These are phyloP conservation scores for Phortica magna DNA, from an alignment of 2,888 invertebrate genomes.

Conservation along the genomic window DNA sequence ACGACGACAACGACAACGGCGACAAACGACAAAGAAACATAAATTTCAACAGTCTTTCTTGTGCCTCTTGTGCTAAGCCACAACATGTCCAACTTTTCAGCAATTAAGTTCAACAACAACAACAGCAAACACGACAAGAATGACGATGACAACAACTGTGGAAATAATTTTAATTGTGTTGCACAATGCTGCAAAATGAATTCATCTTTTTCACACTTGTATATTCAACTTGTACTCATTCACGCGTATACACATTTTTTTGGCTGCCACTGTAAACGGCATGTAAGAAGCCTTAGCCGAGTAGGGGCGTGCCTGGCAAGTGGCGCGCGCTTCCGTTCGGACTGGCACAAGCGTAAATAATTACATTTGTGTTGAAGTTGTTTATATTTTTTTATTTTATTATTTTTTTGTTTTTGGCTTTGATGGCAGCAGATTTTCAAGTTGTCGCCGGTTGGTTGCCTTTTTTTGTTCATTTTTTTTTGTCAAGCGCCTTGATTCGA, in stretches of 20 bases:
- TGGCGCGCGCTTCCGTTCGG: constrained; percentile 22
- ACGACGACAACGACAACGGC: constrained; percentile 48
- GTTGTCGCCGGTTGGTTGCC: constrained; percentile 38
- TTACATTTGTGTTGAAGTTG: constrained; percentile 65
- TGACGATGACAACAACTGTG: constrained; percentile 40
- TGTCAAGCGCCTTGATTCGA: constrained; percentile 57
- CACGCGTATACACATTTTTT: constrained; percentile 1
- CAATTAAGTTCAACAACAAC: constrained; percentile 61
- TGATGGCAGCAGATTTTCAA: constrained; percentile 24
- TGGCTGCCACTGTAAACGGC: constrained; percentile 27
- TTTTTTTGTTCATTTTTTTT: constrained; percentile 19
- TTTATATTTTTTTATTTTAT: constrained; percentile 14
- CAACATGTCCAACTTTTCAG: constrained; percentile 66
- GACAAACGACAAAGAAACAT: constrained; percentile 52
- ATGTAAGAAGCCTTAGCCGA: constrained; percentile 37
- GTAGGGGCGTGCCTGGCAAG: not conserved
- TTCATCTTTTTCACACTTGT: constrained; percentile 69
- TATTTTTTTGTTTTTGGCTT: constrained; percentile 13
- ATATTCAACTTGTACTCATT: not conserved
- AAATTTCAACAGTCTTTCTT: constrained; percentile 11
- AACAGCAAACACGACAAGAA: constrained; percentile 4
- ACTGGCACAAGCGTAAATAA: constrained; percentile 67
- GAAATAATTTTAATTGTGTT: constrained; percentile 72
- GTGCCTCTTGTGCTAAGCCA: constrained; percentile 59
- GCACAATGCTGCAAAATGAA: constrained; percentile 74